These are phyloP conservation scores for Trogon melanurus DNA, from an alignment of 2,113 vertebrate genomes.

Conservation along the genomic window DNA sequence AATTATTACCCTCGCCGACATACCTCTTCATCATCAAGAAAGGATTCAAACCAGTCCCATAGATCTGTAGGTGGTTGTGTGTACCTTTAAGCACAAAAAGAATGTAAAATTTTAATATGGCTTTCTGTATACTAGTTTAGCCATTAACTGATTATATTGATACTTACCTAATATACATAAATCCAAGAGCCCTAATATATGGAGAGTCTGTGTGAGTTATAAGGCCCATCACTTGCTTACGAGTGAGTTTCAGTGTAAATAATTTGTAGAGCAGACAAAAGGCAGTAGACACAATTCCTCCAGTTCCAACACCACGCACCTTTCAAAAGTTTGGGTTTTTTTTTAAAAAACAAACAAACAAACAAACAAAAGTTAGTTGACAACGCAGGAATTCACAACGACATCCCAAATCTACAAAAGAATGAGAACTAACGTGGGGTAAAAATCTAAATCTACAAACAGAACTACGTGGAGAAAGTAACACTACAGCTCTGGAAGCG, in stretches of 20 bases:
- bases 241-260: constrained; percentile 97
- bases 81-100: constrained; percentile 84
- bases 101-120: background rate
- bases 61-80: constrained; percentile 97
- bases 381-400: background rate
- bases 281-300: constrained; percentile 97
- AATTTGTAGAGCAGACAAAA: constrained; percentile 98
- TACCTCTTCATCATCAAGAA: constrained; percentile 99
- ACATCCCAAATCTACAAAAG: background rate
- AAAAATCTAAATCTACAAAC: background rate
- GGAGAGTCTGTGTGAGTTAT: constrained; percentile 98
- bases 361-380: constrained; percentile 23
- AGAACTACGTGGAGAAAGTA: background rate
- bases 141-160: background rate
- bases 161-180: constrained; percentile 98
- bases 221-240: constrained; percentile 98
- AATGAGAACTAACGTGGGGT: background rate
- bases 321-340: constrained; percentile 62
- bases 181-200: constrained; percentile 98
- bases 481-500: background rate
- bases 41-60: constrained; percentile 98
- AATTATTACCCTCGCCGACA: constrained; percentile 97
- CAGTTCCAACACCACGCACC: constrained; percentile 98
- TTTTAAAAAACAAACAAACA: no score
- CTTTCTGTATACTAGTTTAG: background rate